Base-by-base conservation (phyloP, 2,113 vertebrate genomes). In the Seriola quinqueradiata region DNA sequence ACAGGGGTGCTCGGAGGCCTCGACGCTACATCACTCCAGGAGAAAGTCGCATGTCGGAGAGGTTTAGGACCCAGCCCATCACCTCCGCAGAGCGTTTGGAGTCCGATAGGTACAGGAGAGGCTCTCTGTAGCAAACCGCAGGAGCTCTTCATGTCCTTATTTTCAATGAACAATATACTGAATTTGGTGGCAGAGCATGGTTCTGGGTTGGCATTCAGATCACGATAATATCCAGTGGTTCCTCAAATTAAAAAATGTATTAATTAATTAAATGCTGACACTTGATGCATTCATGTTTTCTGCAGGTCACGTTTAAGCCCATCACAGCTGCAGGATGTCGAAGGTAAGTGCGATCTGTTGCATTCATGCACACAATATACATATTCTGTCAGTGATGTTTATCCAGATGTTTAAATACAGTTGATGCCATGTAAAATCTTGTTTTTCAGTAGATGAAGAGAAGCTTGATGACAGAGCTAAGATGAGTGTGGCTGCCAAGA, bases 31-130 rank as follows among this genome's bases (percentile, higher is more conserved):
- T 99, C 89, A 93, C 97, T 88, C 96, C 97, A 73, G 97, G 97
- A 90, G 98, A 99, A 92, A 97, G 92, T 94, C 98, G 98, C 91
- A 97, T 97, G 93, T 97, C 98, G 88, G 97, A 99, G 93, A 96
- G 98, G 92, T 99, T 98, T 95, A 96, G 97, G 94, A 99, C 98
- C 59, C 98, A 99, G 87, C 98, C 98, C 90, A 96, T 99, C 95
- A 99, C 98, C 1, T 99, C 98, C 87, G 97, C 97, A 87, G 98
- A 99, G 92, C 96, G 97, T 82, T 95, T 98, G 92, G 96, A 99
- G 92, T 97, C 97, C 2, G 97, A 99, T 96, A 97, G 98, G 98
- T 99, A 97, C 90, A 82, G 81, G 77, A 70, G 21, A n/a, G 58
- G n/a, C 60, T 75, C 21, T 57, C 46, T 76, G 32, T n/a, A 46